Evolutionary conservation across 2,113 vertebrate genomes (phyloP).

Genomic region (Petroica traversi): DNA sequence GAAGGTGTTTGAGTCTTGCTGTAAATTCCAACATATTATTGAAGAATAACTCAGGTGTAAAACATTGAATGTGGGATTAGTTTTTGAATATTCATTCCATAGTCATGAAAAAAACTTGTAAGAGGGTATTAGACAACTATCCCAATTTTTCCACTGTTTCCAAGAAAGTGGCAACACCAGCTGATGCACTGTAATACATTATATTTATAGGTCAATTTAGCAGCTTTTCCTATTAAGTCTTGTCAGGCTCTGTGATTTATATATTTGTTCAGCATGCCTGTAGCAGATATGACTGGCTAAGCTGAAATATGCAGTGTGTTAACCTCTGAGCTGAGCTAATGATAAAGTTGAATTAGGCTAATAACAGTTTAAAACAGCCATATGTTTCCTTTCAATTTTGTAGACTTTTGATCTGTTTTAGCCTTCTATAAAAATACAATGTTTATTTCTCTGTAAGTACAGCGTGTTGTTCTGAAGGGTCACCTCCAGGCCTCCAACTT

Average conservation of each 20-base stretch:
- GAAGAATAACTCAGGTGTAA: not conserved
- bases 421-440: not conserved
- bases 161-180: conserved; percentile 26
- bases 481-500: not conserved
- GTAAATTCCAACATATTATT: not conserved
- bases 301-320: conserved; percentile 44
- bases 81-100: not conserved
- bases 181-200: not conserved
- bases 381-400: conserved; percentile 36
- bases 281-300: conserved; percentile 11
- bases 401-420: not conserved
- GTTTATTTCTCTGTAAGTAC: not conserved
- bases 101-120: not conserved
- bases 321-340: conserved; percentile 44
- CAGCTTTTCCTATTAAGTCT: conserved; percentile 49
- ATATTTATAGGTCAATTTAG: conserved; percentile 47
- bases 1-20: not conserved
- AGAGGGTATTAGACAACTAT: not conserved
- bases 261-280: conserved; percentile 37
- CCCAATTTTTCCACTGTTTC: not conserved
- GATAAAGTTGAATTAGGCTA: conserved; percentile 39
- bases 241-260: conserved; percentile 44
- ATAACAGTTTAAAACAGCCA: conserved; percentile 9
- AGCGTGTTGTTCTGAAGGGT: not conserved
- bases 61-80: not conserved